Conservation (phyloP, 2,888 invertebrate species). For the Diplazon laetatorius region DNA sequence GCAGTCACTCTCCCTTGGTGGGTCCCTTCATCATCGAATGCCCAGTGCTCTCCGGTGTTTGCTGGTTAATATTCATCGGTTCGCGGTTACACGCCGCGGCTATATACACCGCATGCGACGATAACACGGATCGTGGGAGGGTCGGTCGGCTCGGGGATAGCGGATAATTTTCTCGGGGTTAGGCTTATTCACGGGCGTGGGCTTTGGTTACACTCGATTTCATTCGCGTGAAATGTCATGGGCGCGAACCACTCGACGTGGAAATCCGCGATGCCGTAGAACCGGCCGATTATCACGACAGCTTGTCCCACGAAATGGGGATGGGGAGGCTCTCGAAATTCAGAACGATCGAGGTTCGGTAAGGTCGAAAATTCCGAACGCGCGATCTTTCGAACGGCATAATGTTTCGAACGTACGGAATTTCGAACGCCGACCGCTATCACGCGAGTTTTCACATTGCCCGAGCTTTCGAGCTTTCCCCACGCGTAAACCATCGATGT, state of each 20-base stretch:
- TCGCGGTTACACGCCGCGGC: conserved; percentile 71
- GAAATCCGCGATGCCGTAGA: background rate
- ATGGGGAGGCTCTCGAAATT: too few species aligned
- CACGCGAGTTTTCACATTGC: too few species aligned
- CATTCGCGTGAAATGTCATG: conserved; percentile 59
- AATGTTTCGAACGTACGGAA: too few species aligned
- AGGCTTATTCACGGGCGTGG: conserved; percentile 47
- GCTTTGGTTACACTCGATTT: conserved; percentile 77
- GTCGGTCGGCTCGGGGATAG: conserved; percentile 60
- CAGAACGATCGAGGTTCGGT: too few species aligned
- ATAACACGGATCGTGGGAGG: conserved; percentile 68
- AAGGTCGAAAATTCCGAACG: too few species aligned
- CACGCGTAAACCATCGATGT: too few species aligned
- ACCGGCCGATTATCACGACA: background rate
- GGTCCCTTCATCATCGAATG: conserved; percentile 61
- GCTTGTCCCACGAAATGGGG: background rate
- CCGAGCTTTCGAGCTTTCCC: too few species aligned
- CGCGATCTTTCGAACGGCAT: too few species aligned
- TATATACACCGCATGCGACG: conserved; percentile 67
- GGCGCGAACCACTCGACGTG: conserved; percentile 4
- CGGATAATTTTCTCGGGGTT: conserved; percentile 72
- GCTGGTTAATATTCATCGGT: conserved; percentile 82
- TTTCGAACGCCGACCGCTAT: too few species aligned
- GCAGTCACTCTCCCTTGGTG: conserved; percentile 24
- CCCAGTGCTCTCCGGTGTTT: conserved; percentile 73